A percentile compares a stretch with the other conserved stretches of the same genome.
These are phyloP conservation scores for Rallus limicola DNA, from an alignment of 2,113 vertebrate genomes.

Conservation along the genomic window DNA sequence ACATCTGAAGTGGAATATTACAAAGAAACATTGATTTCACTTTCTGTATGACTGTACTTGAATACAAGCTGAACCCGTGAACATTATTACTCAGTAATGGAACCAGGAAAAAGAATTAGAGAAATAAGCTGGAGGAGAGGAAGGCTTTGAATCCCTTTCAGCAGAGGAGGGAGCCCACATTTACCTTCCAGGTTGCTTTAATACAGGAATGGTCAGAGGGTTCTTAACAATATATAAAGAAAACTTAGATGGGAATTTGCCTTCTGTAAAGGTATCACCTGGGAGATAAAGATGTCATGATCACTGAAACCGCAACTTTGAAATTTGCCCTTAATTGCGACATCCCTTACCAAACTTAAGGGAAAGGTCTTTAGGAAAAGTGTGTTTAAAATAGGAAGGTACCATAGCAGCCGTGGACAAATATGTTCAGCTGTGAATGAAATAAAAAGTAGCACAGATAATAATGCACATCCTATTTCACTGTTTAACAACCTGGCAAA, in stretches of 20 bases:
- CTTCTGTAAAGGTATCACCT: background rate
- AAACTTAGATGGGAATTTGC: background rate
- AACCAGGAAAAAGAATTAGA: background rate
- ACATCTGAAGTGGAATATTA: slow-evolving; percentile 1
- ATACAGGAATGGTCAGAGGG: background rate
- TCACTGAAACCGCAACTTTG: background rate
- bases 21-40: slow-evolving; percentile 18
- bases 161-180: background rate
- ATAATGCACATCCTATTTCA: background rate
- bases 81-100: background rate
- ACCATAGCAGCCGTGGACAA: background rate
- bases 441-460: background rate
- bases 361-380: background rate
- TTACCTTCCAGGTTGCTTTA: background rate
- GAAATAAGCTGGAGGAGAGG: background rate
- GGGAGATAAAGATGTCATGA: background rate
- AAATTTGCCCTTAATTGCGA: background rate
- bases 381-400: background rate
- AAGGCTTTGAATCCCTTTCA: background rate
- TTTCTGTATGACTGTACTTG: background rate
- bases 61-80: background rate
- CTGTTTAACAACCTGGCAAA: background rate
- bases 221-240: background rate
- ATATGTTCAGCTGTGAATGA: background rate
- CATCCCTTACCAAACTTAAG: background rate